phyloP scores from a whole-genome alignment of 2,113 vertebrate genomes.

The Heterotis niloticus region DNA sequence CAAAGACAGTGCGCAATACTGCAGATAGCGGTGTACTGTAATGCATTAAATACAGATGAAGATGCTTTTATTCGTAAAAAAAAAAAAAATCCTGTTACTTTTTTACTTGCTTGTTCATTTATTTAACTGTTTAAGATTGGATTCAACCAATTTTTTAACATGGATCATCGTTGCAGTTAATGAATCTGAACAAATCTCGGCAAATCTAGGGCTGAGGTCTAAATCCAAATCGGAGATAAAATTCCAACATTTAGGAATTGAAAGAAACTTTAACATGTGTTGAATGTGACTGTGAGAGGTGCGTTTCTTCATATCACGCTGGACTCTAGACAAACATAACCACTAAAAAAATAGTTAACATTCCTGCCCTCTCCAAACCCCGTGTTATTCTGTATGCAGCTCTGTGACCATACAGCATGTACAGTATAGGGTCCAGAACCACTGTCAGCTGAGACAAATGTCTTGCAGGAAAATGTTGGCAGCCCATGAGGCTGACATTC shows the following conservation, averaged over 20 bases:
- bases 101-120: no score
- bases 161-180: no score
- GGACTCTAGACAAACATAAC: slow-evolving; percentile 57
- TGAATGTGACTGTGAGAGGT: slow-evolving; percentile 48
- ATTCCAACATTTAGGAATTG: slow-evolving; percentile 40
- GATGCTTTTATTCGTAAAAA: no score
- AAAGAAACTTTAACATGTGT: slow-evolving; percentile 41
- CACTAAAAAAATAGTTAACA: slow-evolving; percentile 62
- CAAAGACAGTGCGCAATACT: not conserved
- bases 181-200: no score
- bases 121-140: no score
- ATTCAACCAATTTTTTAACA: no score
- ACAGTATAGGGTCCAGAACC: no score
- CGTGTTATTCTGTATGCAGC: slow-evolving; percentile 25
- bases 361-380: slow-evolving; percentile 60
- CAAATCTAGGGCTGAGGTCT: slow-evolving; percentile 39
- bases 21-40: not conserved
- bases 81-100: no score
- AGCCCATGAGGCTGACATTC: no score
- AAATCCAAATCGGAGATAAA: slow-evolving; percentile 48
- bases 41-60: no score
- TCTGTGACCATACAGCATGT: slow-evolving; percentile 33
- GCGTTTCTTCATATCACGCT: slow-evolving; percentile 55
- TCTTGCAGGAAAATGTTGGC: no score
- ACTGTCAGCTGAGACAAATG: no score